Conservation (phyloP, 2,113 vertebrate genomes). For the Chloropsis hardwickii region DNA sequence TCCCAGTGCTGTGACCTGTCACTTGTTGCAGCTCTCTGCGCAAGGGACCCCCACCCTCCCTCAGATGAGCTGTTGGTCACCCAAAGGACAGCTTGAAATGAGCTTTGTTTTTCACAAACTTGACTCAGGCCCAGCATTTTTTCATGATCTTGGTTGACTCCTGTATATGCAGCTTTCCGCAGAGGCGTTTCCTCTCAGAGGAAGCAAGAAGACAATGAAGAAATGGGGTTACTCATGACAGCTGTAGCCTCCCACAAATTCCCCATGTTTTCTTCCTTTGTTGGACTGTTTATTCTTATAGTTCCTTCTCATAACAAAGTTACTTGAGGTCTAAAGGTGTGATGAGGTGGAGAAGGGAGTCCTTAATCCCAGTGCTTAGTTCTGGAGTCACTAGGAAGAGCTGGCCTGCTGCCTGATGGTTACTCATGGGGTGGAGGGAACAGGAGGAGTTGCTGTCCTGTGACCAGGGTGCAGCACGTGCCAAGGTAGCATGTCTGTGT, state of each 20-base stretch:
- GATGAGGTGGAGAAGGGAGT: not conserved
- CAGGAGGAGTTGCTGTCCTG: not conserved
- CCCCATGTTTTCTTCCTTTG: not conserved
- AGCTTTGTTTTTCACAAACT: not conserved
- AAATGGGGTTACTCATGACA: not conserved
- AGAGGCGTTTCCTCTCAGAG: constrained; percentile 36
- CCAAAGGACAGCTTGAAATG: not conserved
- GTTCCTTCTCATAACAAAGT: not conserved
- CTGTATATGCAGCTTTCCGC: not conserved
- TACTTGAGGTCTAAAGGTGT: not conserved
- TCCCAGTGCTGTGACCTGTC: not conserved
- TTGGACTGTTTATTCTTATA: not conserved
- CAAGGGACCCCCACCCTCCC: not conserved
- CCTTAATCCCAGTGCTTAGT: not conserved
- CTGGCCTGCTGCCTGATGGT: not conserved
- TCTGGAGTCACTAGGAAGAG: not conserved
- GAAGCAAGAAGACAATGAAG: constrained; percentile 40
- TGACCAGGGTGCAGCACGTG: not conserved
- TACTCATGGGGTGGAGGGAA: not conserved
- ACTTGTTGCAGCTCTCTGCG: not conserved
- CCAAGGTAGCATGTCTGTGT: not conserved
- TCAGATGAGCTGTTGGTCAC: not conserved
- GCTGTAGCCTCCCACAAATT: not conserved
- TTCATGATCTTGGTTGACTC: not conserved
- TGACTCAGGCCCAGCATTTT: not conserved